phyloP scores from a whole-genome alignment of 2,888 invertebrate species.

The Oxyteleia sp. region DNA sequence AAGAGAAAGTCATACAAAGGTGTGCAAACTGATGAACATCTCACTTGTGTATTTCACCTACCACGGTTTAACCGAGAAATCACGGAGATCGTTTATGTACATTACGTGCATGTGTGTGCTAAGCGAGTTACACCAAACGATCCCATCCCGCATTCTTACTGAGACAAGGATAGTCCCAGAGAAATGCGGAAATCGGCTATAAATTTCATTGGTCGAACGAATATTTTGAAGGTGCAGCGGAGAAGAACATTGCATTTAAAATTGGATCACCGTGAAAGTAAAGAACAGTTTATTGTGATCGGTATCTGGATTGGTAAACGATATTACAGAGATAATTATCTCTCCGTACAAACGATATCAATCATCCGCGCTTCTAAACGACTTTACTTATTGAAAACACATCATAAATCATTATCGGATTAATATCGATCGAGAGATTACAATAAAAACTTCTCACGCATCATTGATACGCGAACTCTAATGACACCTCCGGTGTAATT shows the following conservation, averaged over 20 bases:
- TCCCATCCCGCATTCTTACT: constrained; percentile 60
- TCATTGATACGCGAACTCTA: constrained; percentile 28
- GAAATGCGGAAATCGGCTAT: constrained; percentile 76
- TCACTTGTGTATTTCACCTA: constrained; percentile 68
- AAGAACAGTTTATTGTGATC: neutral
- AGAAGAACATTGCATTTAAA: constrained; percentile 37
- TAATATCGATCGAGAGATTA: constrained; percentile 12
- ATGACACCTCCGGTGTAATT: constrained; percentile 38
- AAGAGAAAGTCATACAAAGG: constrained; percentile 81
- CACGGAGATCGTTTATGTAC: constrained; percentile 57
- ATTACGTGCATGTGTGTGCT: constrained; percentile 18
- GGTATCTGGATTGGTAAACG: neutral
- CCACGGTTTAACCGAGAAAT: constrained; percentile 60
- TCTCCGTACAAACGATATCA: neutral
- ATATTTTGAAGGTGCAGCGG: constrained; percentile 41
- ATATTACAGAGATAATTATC: constrained; percentile 5
- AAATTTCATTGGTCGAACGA: constrained; percentile 58
- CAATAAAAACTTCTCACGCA: constrained; percentile 11
- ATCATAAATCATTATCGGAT: constrained; percentile 37
- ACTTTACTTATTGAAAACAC: constrained; percentile 24
- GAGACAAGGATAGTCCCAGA: constrained; percentile 73
- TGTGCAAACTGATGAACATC: constrained; percentile 73
- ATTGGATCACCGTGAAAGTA: neutral
- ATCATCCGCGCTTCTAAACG: constrained; percentile 12
- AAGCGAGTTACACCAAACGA: constrained; percentile 55